These are phyloP conservation scores for Bombus sibiricus DNA, from an alignment of 1,140 invertebrate genomes.

Conservation along the genomic window DNA sequence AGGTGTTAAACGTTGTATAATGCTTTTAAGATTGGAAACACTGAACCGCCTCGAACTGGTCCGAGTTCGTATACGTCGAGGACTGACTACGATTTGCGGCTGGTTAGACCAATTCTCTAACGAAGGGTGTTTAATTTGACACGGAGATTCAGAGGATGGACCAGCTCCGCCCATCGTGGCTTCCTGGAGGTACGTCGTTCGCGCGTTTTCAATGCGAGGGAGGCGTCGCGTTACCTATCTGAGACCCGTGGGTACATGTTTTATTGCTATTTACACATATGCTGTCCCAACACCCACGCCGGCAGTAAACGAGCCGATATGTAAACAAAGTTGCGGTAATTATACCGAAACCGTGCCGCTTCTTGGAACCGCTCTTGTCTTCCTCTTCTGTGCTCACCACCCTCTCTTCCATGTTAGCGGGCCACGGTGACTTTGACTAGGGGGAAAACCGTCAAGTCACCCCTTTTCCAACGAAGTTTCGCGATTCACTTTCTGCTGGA, in stretches of 20 bases:
- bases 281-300: conserved; percentile 73
- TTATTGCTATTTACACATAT: conserved; percentile 78
- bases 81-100: conserved; percentile 36
- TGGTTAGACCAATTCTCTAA: conserved; percentile 51
- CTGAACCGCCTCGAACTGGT: background rate
- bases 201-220: conserved; percentile 48
- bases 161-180: conserved; percentile 64
- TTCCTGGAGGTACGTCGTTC: conserved; percentile 59
- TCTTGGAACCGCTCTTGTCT: conserved; percentile 64
- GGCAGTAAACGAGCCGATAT: conserved; percentile 71
- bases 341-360: conserved; percentile 66
- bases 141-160: conserved; percentile 54
- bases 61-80: background rate
- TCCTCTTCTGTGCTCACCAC: conserved; percentile 34
- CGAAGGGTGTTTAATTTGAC: conserved; percentile 71
- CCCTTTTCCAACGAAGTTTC: background rate
- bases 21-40: background rate
- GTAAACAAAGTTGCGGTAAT: conserved; percentile 74
- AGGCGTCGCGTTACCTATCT: conserved; percentile 65
- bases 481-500: background rate
- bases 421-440: conserved; percentile 3
- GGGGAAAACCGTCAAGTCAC: background rate
- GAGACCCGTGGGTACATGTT: conserved; percentile 66
- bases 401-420: background rate
- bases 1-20: background rate